A percentile compares a stretch with the other conserved stretches of the same genome.
Conservation (phyloP, 1,140 invertebrate genomes). For the Heliconius hewitsoni region DNA sequence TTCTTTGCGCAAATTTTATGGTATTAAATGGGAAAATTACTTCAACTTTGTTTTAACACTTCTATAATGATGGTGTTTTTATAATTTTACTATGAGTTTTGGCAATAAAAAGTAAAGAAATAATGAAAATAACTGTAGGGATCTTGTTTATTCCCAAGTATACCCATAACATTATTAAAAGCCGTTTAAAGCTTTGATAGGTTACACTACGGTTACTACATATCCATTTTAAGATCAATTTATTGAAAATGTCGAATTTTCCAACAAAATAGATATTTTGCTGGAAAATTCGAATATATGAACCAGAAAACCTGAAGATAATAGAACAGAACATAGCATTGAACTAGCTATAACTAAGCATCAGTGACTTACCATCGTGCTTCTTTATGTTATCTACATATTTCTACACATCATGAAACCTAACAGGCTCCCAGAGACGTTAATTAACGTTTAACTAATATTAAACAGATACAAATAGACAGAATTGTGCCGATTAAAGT, state of each 20-base stretch:
- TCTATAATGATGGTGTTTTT: background rate
- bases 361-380: too few species aligned
- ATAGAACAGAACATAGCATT: background rate
- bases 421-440: background rate
- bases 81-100: background rate
- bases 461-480: background rate
- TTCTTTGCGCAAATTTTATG: slow-evolving; percentile 14
- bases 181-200: background rate
- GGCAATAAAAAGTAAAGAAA: background rate
- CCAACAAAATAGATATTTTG: background rate
- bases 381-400: background rate
- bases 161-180: too few species aligned
- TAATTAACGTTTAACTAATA: background rate
- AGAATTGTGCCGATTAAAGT: background rate
- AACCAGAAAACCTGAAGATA: background rate
- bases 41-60: background rate
- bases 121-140: background rate
- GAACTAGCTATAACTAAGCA: background rate
- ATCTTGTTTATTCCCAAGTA: too few species aligned
- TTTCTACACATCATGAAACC: background rate
- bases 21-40: background rate
- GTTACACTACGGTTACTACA: too few species aligned
- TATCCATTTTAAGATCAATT: background rate
- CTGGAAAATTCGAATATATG: background rate
- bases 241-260: background rate